Conservation (phyloP, 1,140 invertebrate genomes). For the Parapsyche elsis region DNA sequence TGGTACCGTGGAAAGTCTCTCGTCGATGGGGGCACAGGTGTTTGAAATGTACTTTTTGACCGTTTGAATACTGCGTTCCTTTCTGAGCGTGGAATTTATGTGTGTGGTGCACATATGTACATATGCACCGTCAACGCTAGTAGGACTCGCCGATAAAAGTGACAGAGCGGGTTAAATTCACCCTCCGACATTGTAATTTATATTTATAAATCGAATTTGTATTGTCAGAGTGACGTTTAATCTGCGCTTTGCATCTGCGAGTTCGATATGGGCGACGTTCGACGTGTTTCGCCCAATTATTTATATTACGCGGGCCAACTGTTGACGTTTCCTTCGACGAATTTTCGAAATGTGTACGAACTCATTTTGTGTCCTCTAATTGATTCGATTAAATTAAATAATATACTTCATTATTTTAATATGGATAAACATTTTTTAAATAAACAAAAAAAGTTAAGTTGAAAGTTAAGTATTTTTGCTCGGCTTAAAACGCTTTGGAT, state of each 20-base stretch:
- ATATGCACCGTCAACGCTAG: not conserved
- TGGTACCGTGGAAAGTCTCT: not conserved
- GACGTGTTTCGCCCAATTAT: too few relatives aligned
- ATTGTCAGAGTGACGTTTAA: not conserved
- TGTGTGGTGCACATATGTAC: too few relatives aligned
- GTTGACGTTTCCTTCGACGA: too few relatives aligned
- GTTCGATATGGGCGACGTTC: too few relatives aligned
- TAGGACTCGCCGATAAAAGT: too few relatives aligned
- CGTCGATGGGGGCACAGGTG: constrained; percentile 26
- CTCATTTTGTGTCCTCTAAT: not conserved
- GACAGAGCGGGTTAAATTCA: not conserved
- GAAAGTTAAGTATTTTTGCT: too few relatives aligned
- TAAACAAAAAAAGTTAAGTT: too few relatives aligned
- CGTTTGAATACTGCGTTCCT: not conserved
- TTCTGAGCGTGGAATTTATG: constrained; percentile 7
- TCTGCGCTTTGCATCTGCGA: not conserved
- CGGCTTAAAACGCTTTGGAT: too few relatives aligned
- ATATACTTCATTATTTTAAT: too few relatives aligned
- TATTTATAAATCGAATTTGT: not conserved
- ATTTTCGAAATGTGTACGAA: not conserved
- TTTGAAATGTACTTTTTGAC: constrained; percentile 38
- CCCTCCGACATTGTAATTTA: not conserved
- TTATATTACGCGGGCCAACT: too few relatives aligned
- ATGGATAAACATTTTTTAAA: too few relatives aligned
- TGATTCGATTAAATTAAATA: not conserved